Evolutionary conservation across 2,113 vertebrate species (phyloP).

Genomic region (Thalassoma bifasciatum): DNA sequence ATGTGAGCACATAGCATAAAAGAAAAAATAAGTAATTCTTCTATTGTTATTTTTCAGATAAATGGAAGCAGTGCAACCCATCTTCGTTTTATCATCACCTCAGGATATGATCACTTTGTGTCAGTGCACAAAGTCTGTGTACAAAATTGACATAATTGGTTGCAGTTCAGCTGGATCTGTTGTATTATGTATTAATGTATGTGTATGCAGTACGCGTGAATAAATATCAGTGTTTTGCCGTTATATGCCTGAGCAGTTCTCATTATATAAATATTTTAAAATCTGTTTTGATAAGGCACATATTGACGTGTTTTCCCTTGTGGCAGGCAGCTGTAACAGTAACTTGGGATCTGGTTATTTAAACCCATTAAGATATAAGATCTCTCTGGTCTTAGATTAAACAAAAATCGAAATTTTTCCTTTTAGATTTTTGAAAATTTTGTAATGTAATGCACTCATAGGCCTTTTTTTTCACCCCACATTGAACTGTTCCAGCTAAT

Average conservation of each 20-base stretch:
- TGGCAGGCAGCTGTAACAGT: neutral
- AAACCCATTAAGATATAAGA: conserved; percentile 9
- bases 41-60: conserved; percentile 81
- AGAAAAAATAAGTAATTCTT: neutral
- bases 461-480: conserved; percentile 31
- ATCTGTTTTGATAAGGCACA: conserved; percentile 5
- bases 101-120: conserved; percentile 93
- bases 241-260: too few species aligned
- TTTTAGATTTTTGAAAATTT: too few species aligned
- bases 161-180: neutral
- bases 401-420: conserved; percentile 5
- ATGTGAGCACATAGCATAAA: neutral
- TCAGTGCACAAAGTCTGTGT: conserved; percentile 90
- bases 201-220: neutral
- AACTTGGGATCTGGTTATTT: conserved; percentile 3
- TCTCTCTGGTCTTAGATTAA: conserved; percentile 12
- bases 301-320: neutral
- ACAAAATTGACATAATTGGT: conserved; percentile 74
- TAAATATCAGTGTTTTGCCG: too few species aligned
- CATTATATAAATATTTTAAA: too few species aligned
- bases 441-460: too few species aligned
- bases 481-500: conserved; percentile 58
- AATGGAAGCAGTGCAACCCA: conserved; percentile 85
- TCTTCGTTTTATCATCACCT: conserved; percentile 90
- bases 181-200: neutral